phyloP scores from a whole-genome alignment of 2,888 invertebrate species.

The Nudaria mundana region DNA sequence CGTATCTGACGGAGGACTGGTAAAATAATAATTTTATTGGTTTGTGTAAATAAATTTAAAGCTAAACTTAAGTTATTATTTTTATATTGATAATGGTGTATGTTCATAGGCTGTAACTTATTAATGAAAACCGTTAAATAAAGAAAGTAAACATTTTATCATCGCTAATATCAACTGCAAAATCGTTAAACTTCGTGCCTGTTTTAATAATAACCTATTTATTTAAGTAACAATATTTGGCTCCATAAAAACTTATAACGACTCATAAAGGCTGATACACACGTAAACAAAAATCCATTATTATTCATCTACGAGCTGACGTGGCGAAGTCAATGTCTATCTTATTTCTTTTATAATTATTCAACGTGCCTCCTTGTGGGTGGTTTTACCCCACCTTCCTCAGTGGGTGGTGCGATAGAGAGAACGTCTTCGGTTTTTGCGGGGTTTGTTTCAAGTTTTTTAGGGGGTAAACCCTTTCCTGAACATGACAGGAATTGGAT shows the following conservation, averaged over 20 bases:
- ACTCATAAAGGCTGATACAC: slow-evolving; percentile 62
- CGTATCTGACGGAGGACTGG: too few relatives aligned
- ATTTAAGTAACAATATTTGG: slow-evolving; percentile 53
- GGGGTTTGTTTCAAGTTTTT: slow-evolving; percentile 81
- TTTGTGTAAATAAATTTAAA: too few relatives aligned
- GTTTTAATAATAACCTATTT: slow-evolving; percentile 59
- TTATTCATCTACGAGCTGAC: slow-evolving; percentile 77
- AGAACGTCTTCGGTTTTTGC: slow-evolving; percentile 80
- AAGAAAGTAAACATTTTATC: slow-evolving; percentile 22
- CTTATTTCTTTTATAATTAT: slow-evolving; percentile 82
- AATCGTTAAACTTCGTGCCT: slow-evolving; percentile 34
- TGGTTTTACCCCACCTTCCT: slow-evolving; percentile 42
- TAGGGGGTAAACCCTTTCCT: slow-evolving; percentile 80
- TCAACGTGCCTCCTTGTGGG: slow-evolving; percentile 60
- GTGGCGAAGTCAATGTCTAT: slow-evolving; percentile 79
- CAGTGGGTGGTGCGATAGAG: slow-evolving; percentile 53
- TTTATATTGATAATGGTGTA: too few relatives aligned
- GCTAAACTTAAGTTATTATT: too few relatives aligned
- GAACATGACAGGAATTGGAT: slow-evolving; percentile 81
- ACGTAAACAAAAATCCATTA: slow-evolving; percentile 77
- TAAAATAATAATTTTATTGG: too few relatives aligned
- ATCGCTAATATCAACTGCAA: slow-evolving; percentile 22
- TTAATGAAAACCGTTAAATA: too few relatives aligned
- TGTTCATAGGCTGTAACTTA: too few relatives aligned
- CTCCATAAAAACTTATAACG: slow-evolving; percentile 54